Evolutionary conservation across 2,888 invertebrate genomes (phyloP), one percentile per base, ranked within the genome.

Genomic region (Cryptus armator): DNA sequence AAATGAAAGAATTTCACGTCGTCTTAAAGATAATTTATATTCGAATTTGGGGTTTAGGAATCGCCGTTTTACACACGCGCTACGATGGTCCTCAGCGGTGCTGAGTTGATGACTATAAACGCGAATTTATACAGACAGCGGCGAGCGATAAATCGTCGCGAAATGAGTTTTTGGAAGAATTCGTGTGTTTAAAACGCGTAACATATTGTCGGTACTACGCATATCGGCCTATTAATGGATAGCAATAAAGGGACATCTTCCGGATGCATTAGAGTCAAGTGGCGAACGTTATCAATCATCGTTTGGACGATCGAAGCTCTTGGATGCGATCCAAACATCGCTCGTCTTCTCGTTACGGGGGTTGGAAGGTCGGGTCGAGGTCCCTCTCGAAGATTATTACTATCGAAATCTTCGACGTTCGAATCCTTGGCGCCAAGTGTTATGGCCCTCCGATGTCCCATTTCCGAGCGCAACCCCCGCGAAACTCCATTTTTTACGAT

Each of bases 321-420:
- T 85, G 84, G 84, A 81, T 46, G 24, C 14, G 68, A 56, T 85
- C 84, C 84, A 85, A 85, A 64, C 64, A 43, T 62, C 29, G 51
- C 53, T 29, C 46, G 46, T 78, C 77, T 68, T 81, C 53, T 76
- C 70, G 56, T 43, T 48, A 64, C 48, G 19, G 48, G 43, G 46
- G 46, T 70, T 64, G 12, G 77, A 81, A 81, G 81, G 84, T 85
- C 78, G 66, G 75, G 70, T 75, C 84, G 84, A 81, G 84, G 77
- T 70, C 71, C 66, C 19, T 16, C 16, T n/a, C 7, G 64, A 62
- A 24, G 76, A 72, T 74, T 83, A 56, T 68, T 56, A 19, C 24
- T 9, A 56, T 24, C 46, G 74, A 46, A 44, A 72, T 56, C 44
- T 83, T 72, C 67, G 46, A 16, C 56, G 19, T 71, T 24, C 10